These are phyloP conservation scores for Acipenser transmontanus DNA, from an alignment of 2,797 vertebrate species.

Conservation along the genomic window DNA sequence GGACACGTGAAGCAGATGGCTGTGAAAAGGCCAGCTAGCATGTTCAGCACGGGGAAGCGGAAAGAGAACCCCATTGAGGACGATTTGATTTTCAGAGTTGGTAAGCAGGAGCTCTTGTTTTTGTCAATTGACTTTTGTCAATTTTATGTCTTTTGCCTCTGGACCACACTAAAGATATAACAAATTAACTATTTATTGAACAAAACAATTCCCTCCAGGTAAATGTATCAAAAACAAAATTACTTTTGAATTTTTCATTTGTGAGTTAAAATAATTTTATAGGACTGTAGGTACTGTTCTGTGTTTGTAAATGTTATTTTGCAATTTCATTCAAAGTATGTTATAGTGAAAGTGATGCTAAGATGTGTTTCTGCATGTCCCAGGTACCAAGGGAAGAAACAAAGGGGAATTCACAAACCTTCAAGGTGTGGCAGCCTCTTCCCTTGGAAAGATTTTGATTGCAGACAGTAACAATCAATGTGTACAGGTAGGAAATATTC, in stretches of 20 bases:
- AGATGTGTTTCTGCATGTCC: slow-evolving; percentile 15
- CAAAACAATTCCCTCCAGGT: no score
- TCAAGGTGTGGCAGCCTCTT: slow-evolving; percentile 88
- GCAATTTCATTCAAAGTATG: no score
- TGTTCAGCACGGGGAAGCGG: slow-evolving; percentile 91
- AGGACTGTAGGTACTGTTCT: no score
- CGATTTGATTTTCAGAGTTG: slow-evolving; percentile 88
- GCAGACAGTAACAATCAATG: slow-evolving; percentile 99
- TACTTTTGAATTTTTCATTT: no score
- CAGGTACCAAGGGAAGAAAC: slow-evolving; percentile 96
- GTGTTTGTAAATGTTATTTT: no score
- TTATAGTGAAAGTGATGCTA: no score
- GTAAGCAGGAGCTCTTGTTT: slow-evolving; percentile 47
- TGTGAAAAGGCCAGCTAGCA: slow-evolving; percentile 86
- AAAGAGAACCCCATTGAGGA: slow-evolving; percentile 96
- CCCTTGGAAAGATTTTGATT: slow-evolving; percentile 84
- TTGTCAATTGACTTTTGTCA: no score
- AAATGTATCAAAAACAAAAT: no score
- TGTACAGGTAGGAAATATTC: slow-evolving; percentile 75
- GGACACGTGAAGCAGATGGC: slow-evolving; percentile 87
- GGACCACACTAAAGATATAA: no score
- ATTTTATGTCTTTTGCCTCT: no score
- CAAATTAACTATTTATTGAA: no score
- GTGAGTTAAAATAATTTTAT: no score
- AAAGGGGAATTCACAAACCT: slow-evolving; percentile 98